Evolutionary conservation across 1,140 invertebrate genomes (phyloP).

Genomic region (Eulimnadia texana): DNA sequence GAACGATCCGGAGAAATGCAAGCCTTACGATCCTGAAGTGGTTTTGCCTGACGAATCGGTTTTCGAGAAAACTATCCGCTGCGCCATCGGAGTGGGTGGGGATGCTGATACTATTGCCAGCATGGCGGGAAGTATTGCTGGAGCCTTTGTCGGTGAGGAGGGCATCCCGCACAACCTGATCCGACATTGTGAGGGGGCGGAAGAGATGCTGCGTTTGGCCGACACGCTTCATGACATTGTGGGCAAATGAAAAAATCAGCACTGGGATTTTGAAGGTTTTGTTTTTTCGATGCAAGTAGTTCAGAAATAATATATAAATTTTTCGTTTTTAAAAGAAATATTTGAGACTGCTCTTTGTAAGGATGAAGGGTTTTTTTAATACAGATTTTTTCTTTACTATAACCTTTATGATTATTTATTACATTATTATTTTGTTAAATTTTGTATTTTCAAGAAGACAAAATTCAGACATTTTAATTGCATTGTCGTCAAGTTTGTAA

Average conservation of each 20-base stretch:
- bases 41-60: conserved; percentile 2
- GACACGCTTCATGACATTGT: conserved; percentile 7
- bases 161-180: conserved; percentile 40
- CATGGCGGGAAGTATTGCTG: conserved; percentile 61
- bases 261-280: too few species aligned
- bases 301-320: too few species aligned
- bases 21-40: conserved; percentile 8
- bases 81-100: conserved; percentile 55
- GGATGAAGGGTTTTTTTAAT: too few species aligned
- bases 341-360: too few species aligned
- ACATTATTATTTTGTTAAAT: too few species aligned
- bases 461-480: too few species aligned
- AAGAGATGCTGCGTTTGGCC: conserved; percentile 18
- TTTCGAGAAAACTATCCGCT: conserved; percentile 41
- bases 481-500: too few species aligned
- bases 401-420: too few species aligned
- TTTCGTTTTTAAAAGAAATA: too few species aligned
- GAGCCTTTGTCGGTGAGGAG: conserved; percentile 52
- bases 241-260: conserved; percentile 9
- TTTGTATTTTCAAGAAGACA: too few species aligned
- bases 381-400: too few species aligned
- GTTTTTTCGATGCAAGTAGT: too few species aligned
- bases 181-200: conserved; percentile 43
- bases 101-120: conserved; percentile 66
- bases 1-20: background rate